Conservation (phyloP, 2,113 vertebrate genomes). For the Ptilorrhoa leucosticta region DNA sequence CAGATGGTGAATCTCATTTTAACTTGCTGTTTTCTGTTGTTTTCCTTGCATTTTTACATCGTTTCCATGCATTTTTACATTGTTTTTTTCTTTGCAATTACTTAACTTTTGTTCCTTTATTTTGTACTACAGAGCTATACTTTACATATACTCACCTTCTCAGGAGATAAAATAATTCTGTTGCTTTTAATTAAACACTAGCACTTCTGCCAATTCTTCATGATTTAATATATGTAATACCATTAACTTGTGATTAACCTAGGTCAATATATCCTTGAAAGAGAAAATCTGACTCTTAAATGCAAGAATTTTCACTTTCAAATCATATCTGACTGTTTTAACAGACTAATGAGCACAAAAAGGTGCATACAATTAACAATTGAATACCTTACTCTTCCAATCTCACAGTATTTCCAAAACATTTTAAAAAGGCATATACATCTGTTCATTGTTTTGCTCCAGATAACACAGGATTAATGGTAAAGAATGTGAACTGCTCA, state of each 20-base stretch:
- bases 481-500: background rate
- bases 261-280: conserved; percentile 16
- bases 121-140: background rate
- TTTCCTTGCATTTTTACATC: background rate
- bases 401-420: background rate
- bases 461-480: background rate
- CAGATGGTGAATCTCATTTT: background rate
- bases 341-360: background rate
- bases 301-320: background rate
- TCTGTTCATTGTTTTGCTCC: background rate
- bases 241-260: conserved; percentile 58
- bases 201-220: conserved; percentile 11
- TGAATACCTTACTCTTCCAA: background rate
- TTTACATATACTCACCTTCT: background rate
- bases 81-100: background rate
- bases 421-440: background rate
- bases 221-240: conserved; percentile 43
- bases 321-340: background rate
- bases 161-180: conserved; percentile 4
- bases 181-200: conserved; percentile 55
- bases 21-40: background rate
- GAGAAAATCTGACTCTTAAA: background rate
- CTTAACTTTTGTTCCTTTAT: background rate
- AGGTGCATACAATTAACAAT: background rate
- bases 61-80: background rate